These are phyloP conservation scores for Epinephelus coioides DNA, from an alignment of 2,797 vertebrate species.

Conservation along the genomic window DNA sequence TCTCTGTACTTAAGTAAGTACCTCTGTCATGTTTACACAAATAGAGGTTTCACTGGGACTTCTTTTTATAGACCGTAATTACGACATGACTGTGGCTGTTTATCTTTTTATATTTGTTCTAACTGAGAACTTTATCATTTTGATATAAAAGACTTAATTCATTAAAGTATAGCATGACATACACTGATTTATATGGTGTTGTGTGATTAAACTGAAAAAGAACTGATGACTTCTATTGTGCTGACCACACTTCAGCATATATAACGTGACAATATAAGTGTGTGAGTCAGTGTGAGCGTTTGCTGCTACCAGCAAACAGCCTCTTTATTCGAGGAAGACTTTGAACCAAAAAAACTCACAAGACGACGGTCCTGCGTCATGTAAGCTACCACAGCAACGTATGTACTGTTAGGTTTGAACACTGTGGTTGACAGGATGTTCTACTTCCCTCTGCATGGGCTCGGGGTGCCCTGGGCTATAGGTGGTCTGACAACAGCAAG, in stretches of 20 bases:
- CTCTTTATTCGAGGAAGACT: slow-evolving; percentile 51
- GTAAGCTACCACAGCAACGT: slow-evolving; percentile 6
- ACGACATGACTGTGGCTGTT: background rate
- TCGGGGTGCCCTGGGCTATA: background rate
- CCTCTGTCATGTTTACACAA: background rate
- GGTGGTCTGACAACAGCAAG: slow-evolving; percentile 13
- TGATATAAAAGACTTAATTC: background rate
- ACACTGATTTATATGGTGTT: background rate
- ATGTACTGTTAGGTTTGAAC: slow-evolving; percentile 9
- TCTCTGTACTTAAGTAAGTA: too few relatives aligned
- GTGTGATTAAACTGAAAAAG: background rate
- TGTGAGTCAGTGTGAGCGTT: background rate
- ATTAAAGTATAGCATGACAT: background rate
- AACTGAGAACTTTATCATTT: background rate
- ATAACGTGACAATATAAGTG: background rate
- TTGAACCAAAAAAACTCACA: slow-evolving; percentile 32
- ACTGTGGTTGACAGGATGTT: slow-evolving; percentile 48
- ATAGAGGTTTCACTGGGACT: background rate
- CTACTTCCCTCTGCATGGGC: slow-evolving; percentile 43
- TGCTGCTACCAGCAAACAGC: slow-evolving; percentile 29
- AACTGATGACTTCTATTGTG: background rate
- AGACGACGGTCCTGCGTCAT: slow-evolving; percentile 35
- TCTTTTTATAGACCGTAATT: background rate
- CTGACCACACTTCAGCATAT: background rate
- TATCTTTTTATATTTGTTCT: background rate